Conservation (phyloP, 2,113 vertebrate species). For the Cavia aperea region DNA sequence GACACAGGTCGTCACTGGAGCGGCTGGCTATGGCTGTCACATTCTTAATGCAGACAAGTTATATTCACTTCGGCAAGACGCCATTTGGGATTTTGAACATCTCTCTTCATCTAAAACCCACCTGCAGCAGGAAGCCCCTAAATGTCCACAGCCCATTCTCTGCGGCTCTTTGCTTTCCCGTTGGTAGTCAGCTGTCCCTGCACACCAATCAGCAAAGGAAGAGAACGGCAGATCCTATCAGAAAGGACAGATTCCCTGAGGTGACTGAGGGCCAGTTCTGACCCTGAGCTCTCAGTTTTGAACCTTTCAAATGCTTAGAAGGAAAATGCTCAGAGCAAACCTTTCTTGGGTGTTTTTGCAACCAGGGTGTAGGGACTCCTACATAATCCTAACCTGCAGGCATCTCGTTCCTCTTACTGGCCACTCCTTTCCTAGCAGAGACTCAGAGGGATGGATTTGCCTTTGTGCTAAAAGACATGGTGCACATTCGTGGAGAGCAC, state of each 20-base stretch:
- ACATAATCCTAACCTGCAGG: background rate
- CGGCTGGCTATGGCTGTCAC: background rate
- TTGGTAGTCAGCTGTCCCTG: rapidly evolving
- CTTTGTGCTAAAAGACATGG: slow-evolving; percentile 3
- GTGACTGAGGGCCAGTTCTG: background rate
- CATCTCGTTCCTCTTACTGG: background rate
- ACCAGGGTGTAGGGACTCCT: background rate
- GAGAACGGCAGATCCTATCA: background rate
- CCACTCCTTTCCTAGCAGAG: background rate
- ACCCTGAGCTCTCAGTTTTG: rapidly evolving
- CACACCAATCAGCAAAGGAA: slow-evolving; percentile 4
- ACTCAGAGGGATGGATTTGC: background rate
- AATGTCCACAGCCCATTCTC: background rate
- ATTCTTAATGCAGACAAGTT: background rate
- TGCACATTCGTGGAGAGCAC: background rate
- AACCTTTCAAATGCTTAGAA: background rate
- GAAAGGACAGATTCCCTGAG: background rate
- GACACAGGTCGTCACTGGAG: background rate
- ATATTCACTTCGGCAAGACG: background rate
- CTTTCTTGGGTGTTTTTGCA: background rate
- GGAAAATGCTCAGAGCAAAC: rapidly evolving
- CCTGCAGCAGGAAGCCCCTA: background rate
- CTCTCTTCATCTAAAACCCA: background rate
- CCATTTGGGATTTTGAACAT: background rate
- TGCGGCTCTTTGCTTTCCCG: background rate